Evolutionary conservation across 1,140 invertebrate genomes (phyloP), one percentile per base, ranked within the genome.

Genomic region (Vanessa atalanta): DNA sequence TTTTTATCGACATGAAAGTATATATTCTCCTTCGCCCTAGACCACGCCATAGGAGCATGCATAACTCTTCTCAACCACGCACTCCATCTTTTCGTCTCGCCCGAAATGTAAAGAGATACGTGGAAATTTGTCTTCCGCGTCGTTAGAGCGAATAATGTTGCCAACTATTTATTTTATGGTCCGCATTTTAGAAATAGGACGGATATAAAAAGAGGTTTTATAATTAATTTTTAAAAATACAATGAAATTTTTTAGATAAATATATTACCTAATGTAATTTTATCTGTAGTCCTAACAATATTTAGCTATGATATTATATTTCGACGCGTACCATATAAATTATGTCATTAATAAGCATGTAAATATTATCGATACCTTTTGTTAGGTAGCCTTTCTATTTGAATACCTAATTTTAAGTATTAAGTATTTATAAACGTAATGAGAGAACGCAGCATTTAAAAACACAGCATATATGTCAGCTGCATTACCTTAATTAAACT

Each of bases 111-210:
- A 86, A 84, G 79, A 80, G 79, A 85, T 81, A 80, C 83, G 70
- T 71, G 73, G 77, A 82, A 87, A 87, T 87, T 84, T 84, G 85
- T 86, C 84, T 88, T 86, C 80, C 78, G 77, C 74, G 70, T 85
- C 85, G 86, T 87, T 87, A 84, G 84, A 88, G 82, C 85, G 85
- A 82, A 88, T 87, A 87, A 88, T 86, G 80, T 86, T 80, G 76
- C 77, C 78, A 83, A 83, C 85, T 87, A 87, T 86, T 86, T 86
- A 81, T 81, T 86, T 86, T 79, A 65, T 65, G 68, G 72, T 26
- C 31, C 50, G 60, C 73, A 48, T 68, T 78, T 72, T 61, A 68
- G 51, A 71, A 64, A 50, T 47, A 6, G 47, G 20, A 37, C 13
- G 50, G 47, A 66, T 61, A 47, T 23, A 70, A 75, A 75, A 70